Evolutionary conservation across 2,797 vertebrate genomes (phyloP).

Genomic region (Chloroceryle inda): DNA sequence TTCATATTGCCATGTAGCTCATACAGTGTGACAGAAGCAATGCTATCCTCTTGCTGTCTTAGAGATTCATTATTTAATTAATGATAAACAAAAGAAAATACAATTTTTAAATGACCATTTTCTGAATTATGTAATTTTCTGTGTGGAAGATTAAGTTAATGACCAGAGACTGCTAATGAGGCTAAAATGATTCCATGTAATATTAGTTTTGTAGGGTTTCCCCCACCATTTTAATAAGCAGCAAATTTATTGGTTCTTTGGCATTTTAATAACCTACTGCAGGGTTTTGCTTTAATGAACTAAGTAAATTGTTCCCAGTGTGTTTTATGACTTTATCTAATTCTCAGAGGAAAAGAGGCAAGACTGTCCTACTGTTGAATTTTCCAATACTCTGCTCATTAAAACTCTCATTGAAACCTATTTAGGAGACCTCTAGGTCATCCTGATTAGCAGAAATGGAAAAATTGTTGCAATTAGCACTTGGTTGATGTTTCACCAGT

Average conservation of each 20-base stretch:
- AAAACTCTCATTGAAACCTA: conserved; percentile 75
- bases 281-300: conserved; percentile 83
- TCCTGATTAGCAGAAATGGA: conserved; percentile 87
- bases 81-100: conserved; percentile 59
- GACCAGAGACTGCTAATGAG: conserved; percentile 62
- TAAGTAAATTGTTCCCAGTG: conserved; percentile 83
- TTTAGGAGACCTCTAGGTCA: conserved; percentile 85
- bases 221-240: conserved; percentile 83
- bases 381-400: conserved; percentile 84
- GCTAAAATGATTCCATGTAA: conserved; percentile 44
- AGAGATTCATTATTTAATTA: conserved; percentile 52
- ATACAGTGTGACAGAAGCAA: conserved; percentile 20
- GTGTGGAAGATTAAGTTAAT: conserved; percentile 65
- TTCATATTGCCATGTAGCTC: neutral
- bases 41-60: conserved; percentile 3
- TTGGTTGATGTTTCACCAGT: conserved; percentile 87
- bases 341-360: conserved; percentile 84
- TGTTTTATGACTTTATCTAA: conserved; percentile 75
- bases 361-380: conserved; percentile 73
- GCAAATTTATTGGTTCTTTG: conserved; percentile 78
- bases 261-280: conserved; percentile 79
- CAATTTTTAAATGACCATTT: conserved; percentile 1
- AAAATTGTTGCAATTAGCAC: conserved; percentile 87
- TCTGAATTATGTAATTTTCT: conserved; percentile 49
- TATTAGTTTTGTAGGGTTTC: conserved; percentile 64